These are phyloP conservation scores for Columba janthina DNA, from an alignment of 2,113 vertebrate genomes.

Conservation along the genomic window DNA sequence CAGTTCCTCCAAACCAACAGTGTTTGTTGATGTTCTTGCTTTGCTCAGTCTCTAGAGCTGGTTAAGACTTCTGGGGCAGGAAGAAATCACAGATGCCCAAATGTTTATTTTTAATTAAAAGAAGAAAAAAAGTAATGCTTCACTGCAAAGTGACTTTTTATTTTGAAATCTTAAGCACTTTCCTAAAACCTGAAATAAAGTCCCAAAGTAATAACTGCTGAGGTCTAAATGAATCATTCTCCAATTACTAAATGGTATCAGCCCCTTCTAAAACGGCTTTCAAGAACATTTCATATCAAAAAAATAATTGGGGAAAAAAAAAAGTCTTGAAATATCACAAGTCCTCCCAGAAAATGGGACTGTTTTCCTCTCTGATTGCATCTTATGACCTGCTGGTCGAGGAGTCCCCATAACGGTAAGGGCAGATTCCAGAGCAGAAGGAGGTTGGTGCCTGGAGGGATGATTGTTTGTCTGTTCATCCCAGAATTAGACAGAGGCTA, in stretches of 20 bases:
- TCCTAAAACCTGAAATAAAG: constrained; percentile 6
- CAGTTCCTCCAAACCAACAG: not conserved
- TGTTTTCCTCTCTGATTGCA: not conserved
- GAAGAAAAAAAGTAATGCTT: not conserved
- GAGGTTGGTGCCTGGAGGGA: not conserved
- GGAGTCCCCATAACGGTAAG: not conserved
- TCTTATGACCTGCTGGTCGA: not conserved
- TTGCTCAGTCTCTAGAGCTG: not conserved
- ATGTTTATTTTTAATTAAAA: not conserved
- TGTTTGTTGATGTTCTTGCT: not conserved
- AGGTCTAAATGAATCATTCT: not conserved
- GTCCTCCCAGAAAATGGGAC: not conserved
- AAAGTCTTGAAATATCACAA: not conserved
- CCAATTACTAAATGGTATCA: not conserved
- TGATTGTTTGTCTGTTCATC: not conserved
- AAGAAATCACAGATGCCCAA: not conserved
- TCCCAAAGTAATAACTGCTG: not conserved
- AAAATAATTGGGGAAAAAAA: not conserved
- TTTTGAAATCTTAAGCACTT: not conserved
- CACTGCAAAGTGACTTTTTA: not conserved
- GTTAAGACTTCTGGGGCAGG: not conserved
- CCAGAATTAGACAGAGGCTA: not conserved
- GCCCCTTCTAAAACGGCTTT: not conserved
- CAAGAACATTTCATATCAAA: not conserved
- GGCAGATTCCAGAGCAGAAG: not conserved